A percentile compares a stretch with the other conserved stretches of the same genome.
These are phyloP conservation scores for Rhinolophus ferrumequinum DNA, from an alignment of 2,113 vertebrate genomes.

Conservation along the genomic window DNA sequence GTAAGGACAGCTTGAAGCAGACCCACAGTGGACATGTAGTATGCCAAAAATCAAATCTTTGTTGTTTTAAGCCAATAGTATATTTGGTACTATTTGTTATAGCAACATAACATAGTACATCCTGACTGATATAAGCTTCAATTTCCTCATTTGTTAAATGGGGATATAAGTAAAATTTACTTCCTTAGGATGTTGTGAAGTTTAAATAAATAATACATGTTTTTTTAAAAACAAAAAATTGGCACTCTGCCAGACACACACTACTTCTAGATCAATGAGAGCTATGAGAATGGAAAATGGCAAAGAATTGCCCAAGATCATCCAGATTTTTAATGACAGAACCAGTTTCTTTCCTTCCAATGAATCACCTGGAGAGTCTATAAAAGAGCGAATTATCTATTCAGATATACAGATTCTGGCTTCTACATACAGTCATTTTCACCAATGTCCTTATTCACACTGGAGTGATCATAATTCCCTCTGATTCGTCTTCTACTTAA, in stretches of 20 bases:
- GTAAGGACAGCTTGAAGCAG: not conserved
- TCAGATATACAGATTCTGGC: not conserved
- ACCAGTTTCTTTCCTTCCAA: not conserved
- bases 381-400: not conserved
- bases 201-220: not conserved
- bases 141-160: not conserved
- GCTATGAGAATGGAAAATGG: not conserved
- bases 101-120: not conserved
- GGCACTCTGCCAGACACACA: not conserved
- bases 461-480: not conserved
- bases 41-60: not conserved
- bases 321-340: not conserved
- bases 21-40: not conserved
- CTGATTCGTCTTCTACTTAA: not conserved
- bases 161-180: not conserved
- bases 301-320: not conserved
- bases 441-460: not conserved
- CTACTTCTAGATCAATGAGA: not conserved
- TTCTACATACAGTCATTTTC: not conserved
- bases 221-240: not conserved
- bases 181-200: not conserved
- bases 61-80: not conserved
- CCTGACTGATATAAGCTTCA: not conserved
- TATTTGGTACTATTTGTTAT: not conserved
- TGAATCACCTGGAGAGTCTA: not conserved